These are phyloP conservation scores for Tichodroma muraria DNA, from an alignment of 2,113 vertebrate species.

Conservation along the genomic window DNA sequence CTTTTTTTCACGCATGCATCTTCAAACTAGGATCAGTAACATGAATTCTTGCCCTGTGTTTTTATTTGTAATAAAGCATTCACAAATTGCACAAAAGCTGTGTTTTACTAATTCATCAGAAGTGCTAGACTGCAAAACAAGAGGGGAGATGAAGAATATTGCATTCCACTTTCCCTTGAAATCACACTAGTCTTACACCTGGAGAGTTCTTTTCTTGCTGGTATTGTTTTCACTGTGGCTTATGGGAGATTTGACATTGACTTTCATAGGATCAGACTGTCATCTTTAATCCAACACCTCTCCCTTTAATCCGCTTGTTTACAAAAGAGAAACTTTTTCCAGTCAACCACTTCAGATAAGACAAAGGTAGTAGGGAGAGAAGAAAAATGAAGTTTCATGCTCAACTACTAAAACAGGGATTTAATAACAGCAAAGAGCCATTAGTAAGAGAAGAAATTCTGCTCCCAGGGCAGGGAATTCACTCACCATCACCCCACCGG, in stretches of 20 bases:
- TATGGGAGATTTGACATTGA: not conserved
- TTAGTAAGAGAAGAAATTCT: not conserved
- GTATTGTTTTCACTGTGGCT: not conserved
- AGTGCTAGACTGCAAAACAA: not conserved
- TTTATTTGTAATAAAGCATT: not conserved
- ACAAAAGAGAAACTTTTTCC: slow-evolving; percentile 26
- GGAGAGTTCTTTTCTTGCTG: not conserved
- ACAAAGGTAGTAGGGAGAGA: not conserved
- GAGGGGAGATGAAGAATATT: not conserved
- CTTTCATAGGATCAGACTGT: slow-evolving; percentile 11
- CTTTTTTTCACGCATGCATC: not conserved
- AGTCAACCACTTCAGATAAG: not conserved
- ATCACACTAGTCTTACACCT: not conserved
- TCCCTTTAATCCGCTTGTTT: slow-evolving; percentile 18
- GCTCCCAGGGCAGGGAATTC: not conserved
- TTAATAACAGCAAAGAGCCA: not conserved
- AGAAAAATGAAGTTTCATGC: slow-evolving; percentile 1
- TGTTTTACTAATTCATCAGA: not conserved
- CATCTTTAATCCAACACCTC: slow-evolving; percentile 28
- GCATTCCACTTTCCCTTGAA: not conserved
- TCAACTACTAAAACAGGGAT: not conserved
- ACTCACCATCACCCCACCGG: not conserved
- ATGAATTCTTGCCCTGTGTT: not conserved
- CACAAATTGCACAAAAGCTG: not conserved
- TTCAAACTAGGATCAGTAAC: not conserved